These are phyloP conservation scores for Harlomillsia oculata DNA, from an alignment of 1,140 invertebrate species.

Conservation along the genomic window DNA sequence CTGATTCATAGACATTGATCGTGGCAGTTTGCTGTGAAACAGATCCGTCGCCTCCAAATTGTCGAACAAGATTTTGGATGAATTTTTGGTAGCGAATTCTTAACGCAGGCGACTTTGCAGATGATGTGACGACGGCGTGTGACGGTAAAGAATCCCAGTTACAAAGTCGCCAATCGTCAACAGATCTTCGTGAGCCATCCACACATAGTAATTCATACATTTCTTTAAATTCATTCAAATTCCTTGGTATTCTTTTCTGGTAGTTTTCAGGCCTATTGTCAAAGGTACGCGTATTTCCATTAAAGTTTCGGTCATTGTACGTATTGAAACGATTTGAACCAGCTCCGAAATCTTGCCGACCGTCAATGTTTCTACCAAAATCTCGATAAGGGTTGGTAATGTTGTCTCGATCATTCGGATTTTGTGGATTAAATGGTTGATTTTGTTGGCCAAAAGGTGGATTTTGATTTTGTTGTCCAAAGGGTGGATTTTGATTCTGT, in stretches of 20 bases:
- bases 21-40: conserved; percentile 39
- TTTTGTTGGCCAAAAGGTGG: too few relatives aligned
- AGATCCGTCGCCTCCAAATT: conserved; percentile 42
- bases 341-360: too few relatives aligned
- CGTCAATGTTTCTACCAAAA: too few relatives aligned
- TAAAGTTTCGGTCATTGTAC: too few relatives aligned
- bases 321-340: too few relatives aligned
- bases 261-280: not conserved
- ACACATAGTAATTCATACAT: conserved; percentile 77
- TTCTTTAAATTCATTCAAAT: conserved; percentile 21
- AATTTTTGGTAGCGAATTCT: conserved; percentile 50
- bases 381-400: too few relatives aligned
- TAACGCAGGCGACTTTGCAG: conserved; percentile 54
- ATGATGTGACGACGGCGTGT: conserved; percentile 76
- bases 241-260: not conserved
- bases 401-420: too few relatives aligned
- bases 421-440: too few relatives aligned
- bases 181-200: conserved; percentile 59
- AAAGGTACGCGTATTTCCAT: too few relatives aligned
- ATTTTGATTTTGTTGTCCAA: too few relatives aligned
- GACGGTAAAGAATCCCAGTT: conserved; percentile 79
- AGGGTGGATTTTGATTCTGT: too few relatives aligned
- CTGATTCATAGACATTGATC: conserved; percentile 62
- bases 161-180: conserved; percentile 67
- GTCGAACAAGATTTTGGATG: conserved; percentile 41